Evolutionary conservation across 2,113 vertebrate species (phyloP).

Genomic region (Myotis brandtii): DNA sequence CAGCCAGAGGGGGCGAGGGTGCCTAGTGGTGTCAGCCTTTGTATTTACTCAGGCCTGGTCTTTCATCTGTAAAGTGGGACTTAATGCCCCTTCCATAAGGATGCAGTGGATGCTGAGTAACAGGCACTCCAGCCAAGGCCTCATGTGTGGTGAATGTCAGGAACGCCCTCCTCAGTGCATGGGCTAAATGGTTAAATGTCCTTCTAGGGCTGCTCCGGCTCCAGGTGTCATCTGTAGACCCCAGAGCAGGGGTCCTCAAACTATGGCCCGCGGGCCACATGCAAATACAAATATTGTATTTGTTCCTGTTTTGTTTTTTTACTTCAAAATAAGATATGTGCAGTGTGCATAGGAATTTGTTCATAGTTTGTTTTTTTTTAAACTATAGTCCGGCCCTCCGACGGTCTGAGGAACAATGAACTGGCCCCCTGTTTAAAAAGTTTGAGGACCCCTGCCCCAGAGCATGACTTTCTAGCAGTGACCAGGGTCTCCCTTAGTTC

Average conservation of each 20-base stretch:
- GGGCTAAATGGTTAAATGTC: background rate
- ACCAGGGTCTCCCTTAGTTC: background rate
- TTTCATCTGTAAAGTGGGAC: background rate
- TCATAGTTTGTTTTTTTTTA: too few relatives aligned
- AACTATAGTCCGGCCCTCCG: too few relatives aligned
- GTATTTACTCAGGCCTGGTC: background rate
- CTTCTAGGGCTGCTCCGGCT: accelerated
- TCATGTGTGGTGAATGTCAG: accelerated
- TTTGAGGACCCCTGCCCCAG: too few relatives aligned
- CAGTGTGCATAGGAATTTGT: too few relatives aligned
- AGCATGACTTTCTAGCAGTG: background rate
- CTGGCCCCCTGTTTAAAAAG: too few relatives aligned
- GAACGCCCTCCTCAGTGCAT: accelerated
- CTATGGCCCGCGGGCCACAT: too few relatives aligned
- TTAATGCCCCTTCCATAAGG: background rate
- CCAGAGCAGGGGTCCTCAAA: too few relatives aligned
- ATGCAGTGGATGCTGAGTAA: accelerated
- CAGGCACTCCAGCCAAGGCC: accelerated
- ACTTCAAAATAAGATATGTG: too few relatives aligned
- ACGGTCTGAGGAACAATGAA: too few relatives aligned
- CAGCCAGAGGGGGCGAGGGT: background rate
- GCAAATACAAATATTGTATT: too few relatives aligned
- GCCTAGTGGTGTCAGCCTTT: background rate
- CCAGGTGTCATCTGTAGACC: background rate
- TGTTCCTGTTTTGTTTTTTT: too few relatives aligned